phyloP scores from a whole-genome alignment of 2,797 vertebrate species.

The Aldrovandia affinis region DNA sequence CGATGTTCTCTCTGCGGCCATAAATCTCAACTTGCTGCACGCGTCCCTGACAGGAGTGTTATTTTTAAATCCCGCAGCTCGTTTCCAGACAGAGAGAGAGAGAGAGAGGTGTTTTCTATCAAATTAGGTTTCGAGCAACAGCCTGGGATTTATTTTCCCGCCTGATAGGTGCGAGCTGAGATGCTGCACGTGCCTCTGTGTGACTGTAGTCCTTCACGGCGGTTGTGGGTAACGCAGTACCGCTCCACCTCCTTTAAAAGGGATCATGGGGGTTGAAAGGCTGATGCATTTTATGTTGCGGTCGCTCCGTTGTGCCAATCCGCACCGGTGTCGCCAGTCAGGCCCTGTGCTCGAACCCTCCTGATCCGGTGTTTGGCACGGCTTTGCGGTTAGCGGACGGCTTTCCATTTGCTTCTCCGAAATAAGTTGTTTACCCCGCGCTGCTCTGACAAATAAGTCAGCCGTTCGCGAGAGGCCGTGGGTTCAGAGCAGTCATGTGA shows the following conservation, averaged over 20 bases:
- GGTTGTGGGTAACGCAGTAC: background rate
- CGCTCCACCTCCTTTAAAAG: background rate
- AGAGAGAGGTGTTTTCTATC: background rate
- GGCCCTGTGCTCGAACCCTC: background rate
- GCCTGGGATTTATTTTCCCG: background rate
- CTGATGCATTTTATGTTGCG: too few relatives aligned
- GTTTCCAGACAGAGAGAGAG: background rate
- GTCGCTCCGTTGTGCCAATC: background rate
- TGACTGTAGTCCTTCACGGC: background rate
- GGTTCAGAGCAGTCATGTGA: slow-evolving; percentile 58
- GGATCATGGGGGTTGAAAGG: background rate
- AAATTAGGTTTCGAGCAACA: background rate
- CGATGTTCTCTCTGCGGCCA: background rate
- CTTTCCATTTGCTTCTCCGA: slow-evolving; percentile 39
- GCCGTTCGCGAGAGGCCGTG: slow-evolving; percentile 58
- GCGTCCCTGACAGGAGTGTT: background rate
- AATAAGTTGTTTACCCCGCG: slow-evolving; percentile 44
- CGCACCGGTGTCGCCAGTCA: background rate
- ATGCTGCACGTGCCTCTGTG: background rate
- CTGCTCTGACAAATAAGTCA: slow-evolving; percentile 59
- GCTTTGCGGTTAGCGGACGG: slow-evolving; percentile 29
- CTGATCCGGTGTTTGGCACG: background rate
- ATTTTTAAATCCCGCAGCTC: slow-evolving; percentile 1
- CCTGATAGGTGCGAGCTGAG: background rate
- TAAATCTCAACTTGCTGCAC: background rate